Conservation (phyloP, 2,113 vertebrate species). For the Mohoua ochrocephala region DNA sequence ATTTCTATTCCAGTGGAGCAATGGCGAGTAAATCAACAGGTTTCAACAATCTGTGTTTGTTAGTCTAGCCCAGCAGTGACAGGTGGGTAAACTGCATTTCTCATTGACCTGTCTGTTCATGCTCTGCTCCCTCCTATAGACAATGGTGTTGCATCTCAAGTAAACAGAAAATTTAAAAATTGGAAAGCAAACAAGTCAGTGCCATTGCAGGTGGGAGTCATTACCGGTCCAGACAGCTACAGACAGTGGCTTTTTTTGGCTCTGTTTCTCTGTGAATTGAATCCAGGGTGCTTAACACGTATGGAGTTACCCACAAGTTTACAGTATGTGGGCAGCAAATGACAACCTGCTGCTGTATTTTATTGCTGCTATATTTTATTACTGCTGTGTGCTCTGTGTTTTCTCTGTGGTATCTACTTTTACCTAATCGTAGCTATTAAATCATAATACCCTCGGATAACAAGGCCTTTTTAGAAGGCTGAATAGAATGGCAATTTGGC, state of each 20-base stretch:
- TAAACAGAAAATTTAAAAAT: background rate
- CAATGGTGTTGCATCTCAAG: background rate
- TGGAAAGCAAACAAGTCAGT: background rate
- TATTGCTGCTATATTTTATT: conserved; percentile 4
- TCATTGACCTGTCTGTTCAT: background rate
- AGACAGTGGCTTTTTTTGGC: background rate
- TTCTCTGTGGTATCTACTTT: conserved; percentile 5
- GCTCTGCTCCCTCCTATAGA: background rate
- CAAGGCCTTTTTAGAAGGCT: background rate
- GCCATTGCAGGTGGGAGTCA: background rate
- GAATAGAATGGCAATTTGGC: background rate
- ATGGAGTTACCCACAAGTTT: background rate
- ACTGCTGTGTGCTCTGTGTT: background rate
- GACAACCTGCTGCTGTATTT: conserved; percentile 5
- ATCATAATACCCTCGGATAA: background rate
- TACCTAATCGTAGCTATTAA: conserved; percentile 1
- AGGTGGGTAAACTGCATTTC: background rate
- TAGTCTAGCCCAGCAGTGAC: background rate
- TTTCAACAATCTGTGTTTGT: background rate
- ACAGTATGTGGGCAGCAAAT: conserved; percentile 4
- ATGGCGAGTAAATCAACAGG: background rate
- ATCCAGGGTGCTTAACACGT: background rate
- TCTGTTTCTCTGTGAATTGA: background rate
- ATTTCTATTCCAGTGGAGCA: background rate
- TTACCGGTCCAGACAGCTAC: background rate